Percentiles rank a stretch among this genome's conserved stretches.
These are phyloP conservation scores for Eueides isabella DNA, from an alignment of 1,140 invertebrate genomes.

Conservation along the genomic window DNA sequence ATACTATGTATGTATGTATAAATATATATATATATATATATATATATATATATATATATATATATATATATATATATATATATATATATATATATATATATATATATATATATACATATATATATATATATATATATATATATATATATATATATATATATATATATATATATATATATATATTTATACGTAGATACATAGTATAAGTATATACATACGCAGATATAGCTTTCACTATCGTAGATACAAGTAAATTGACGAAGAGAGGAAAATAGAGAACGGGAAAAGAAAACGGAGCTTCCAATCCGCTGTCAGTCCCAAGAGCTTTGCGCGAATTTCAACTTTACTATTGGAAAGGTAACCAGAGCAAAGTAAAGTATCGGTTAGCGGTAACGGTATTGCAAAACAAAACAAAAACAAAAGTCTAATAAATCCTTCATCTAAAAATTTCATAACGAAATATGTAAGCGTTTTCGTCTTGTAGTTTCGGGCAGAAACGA, in stretches of 20 bases:
- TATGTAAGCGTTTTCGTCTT: neutral
- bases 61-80: too few species aligned
- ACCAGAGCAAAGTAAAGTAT: neutral
- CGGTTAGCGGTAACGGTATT: neutral
- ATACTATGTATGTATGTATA: neutral
- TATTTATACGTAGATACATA: neutral
- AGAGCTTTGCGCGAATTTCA: conserved; percentile 1
- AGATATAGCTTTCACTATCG: neutral
- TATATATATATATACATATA: too few species aligned
- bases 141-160: neutral
- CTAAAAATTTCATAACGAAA: conserved; percentile 5
- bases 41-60: neutral
- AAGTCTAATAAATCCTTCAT: conserved; percentile 9
- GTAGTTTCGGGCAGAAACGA: neutral
- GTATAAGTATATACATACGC: too few species aligned
- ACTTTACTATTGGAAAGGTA: conserved; percentile 7
- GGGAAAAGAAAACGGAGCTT: conserved; percentile 1
- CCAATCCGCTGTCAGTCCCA: conserved; percentile 14
- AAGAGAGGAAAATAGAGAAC: conserved; percentile 1
- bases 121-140: too few species aligned
- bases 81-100: too few species aligned
- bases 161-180: neutral
- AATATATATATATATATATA: neutral
- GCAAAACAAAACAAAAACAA: conserved; percentile 12
- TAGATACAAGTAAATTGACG: neutral